phyloP scores from a whole-genome alignment of 2,888 invertebrate species.

The Eudasyphora cyanicolor region DNA sequence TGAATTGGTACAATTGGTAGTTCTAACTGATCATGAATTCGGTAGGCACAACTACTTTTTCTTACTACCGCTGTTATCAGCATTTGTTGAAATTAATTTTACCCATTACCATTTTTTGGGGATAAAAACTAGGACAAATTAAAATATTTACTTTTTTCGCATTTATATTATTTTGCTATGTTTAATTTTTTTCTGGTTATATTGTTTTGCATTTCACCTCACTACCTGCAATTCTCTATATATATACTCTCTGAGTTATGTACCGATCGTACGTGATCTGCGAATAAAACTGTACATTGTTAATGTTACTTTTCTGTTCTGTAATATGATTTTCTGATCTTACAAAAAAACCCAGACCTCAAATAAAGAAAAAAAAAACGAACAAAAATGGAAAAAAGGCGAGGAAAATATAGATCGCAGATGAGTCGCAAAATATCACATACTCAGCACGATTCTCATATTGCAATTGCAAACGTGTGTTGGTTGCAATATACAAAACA shows the following conservation, averaged over 20 bases:
- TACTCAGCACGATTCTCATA: slow-evolving; percentile 14
- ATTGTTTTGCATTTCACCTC: too few species aligned
- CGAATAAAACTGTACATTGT: slow-evolving; percentile 31
- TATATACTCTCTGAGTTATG: too few species aligned
- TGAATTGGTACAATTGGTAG: too few species aligned
- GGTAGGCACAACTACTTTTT: too few species aligned
- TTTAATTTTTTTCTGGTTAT: not conserved
- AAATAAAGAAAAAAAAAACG: not conserved
- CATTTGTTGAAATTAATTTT: too few species aligned
- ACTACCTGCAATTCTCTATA: not conserved
- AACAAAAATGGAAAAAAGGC: not conserved
- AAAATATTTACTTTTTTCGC: too few species aligned
- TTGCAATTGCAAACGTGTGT: slow-evolving; percentile 18
- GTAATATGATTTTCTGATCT: not conserved
- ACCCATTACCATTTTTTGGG: too few species aligned
- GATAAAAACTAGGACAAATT: too few species aligned
- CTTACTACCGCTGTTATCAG: too few species aligned
- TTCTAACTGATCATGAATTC: too few species aligned
- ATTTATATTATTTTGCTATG: too few species aligned
- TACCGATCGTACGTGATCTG: slow-evolving; percentile 51
- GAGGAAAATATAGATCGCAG: slow-evolving; percentile 21
- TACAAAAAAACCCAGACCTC: not conserved
- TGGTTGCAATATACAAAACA: not conserved
- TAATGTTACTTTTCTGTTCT: not conserved
- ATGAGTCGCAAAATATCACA: slow-evolving; percentile 16